phyloP scores from a whole-genome alignment of 2,113 vertebrate genomes.

The Hyla sarda region DNA sequence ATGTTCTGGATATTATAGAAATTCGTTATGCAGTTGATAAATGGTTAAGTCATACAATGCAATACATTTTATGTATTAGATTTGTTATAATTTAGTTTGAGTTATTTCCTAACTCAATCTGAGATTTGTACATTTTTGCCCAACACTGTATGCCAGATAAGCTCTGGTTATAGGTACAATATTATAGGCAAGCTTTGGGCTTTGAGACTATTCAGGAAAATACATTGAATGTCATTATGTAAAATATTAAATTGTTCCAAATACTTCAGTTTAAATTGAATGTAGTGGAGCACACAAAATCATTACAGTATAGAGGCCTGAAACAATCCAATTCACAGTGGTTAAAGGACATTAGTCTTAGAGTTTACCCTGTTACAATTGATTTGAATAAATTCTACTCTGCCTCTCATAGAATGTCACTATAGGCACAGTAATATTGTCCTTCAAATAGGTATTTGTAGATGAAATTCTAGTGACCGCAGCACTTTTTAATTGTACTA shows the following conservation, averaged over 20 bases:
- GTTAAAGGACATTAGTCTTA: not conserved
- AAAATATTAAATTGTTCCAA: conserved; percentile 3
- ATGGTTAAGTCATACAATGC: not conserved
- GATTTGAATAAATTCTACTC: not conserved
- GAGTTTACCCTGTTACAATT: not conserved
- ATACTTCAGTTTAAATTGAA: not conserved
- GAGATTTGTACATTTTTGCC: not conserved
- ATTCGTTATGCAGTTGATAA: not conserved
- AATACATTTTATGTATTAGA: not conserved
- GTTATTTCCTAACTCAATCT: not conserved
- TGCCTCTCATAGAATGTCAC: not conserved
- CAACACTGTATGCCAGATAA: not conserved
- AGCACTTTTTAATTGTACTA: too few species aligned
- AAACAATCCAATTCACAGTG: not conserved
- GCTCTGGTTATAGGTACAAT: not conserved
- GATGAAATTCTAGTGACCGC: too few species aligned
- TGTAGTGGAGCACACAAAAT: not conserved
- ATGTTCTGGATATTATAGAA: not conserved
- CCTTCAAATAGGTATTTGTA: not conserved
- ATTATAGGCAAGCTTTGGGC: not conserved
- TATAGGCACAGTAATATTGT: not conserved
- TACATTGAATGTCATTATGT: not conserved
- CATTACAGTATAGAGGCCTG: not conserved
- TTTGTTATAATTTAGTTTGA: not conserved
- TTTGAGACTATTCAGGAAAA: not conserved